Base-by-base conservation (phyloP, 2,888 invertebrate species). In the Eupithecia pulchellata region DNA sequence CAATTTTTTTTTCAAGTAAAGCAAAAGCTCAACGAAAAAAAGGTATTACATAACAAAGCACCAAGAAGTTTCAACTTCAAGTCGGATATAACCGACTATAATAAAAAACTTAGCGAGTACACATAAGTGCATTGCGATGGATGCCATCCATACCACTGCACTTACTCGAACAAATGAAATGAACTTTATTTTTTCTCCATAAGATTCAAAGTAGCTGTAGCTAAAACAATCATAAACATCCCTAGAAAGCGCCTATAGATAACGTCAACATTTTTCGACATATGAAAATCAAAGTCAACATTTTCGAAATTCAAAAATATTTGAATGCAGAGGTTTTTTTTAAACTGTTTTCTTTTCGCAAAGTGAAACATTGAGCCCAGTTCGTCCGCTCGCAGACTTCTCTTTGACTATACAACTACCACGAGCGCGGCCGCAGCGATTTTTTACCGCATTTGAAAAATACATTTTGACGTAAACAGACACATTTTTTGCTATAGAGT, bases 391-490 rank as follows among this genome's bases (percentile, higher is more conserved):
- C 27, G 17, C 58, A 57, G 47, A 66, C 72, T 72, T 64, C 72
- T 69, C 69, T 73, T 67, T 70, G 66, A 70, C 69, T 73, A 73
- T 52, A 73, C 64, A 34, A 66, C 52, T 30, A 14, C 58, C 92
- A 92, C 91, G 34, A 92, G 86, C 77, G 87, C 84, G 88, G 84
- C 90, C 92, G 84, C 89, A 84, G 86, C 89, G 84, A 92, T 93
- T 94, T 94, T 94, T 93, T 93, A 88, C 91, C 82, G 88, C 88
- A 93, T 93, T 94, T 94, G 93, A 93, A 94, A 94, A 94, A 93
- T 91, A 89, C 92, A 92, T 91, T 92, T 91, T 92, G 92, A 89
- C 88, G 91, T 90, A 92, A 92, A 91, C 93, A 89, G 89, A 91
- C 93, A 89, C 86, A 88, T 88, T 86, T 87, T 84, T 86, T 82